Evolutionary conservation across 2,797 vertebrate genomes (phyloP).

Genomic region (Poeciliopsis paucimaculata): DNA sequence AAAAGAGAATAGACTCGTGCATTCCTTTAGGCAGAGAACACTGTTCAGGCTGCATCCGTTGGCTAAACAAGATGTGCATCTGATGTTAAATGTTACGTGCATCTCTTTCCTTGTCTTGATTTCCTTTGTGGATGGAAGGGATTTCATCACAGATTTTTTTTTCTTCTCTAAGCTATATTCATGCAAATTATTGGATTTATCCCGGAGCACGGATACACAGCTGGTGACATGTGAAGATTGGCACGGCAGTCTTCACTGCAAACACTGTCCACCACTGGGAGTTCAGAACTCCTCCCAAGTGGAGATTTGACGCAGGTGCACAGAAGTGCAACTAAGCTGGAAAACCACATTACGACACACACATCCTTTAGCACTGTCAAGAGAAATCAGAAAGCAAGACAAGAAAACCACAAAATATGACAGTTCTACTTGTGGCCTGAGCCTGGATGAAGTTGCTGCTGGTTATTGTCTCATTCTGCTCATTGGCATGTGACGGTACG

Average conservation of each 20-base stretch:
- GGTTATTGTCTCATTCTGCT: slow-evolving; percentile 18
- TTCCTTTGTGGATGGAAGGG: slow-evolving; percentile 41
- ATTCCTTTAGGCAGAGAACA: slow-evolving; percentile 8
- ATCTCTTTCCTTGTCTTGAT: slow-evolving; percentile 43
- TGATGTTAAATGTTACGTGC: slow-evolving; percentile 23
- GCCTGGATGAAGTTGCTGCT: background rate
- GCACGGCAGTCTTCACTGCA: slow-evolving; percentile 42
- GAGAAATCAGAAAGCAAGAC: slow-evolving; percentile 32
- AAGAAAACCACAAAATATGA: slow-evolving; percentile 14
- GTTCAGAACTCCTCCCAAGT: slow-evolving; percentile 66
- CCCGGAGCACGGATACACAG: slow-evolving; percentile 53
- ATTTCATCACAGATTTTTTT: slow-evolving; percentile 56
- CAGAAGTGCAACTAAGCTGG: slow-evolving; percentile 40
- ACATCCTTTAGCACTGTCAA: slow-evolving; percentile 26
- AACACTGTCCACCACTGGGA: slow-evolving; percentile 34
- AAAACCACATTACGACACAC: slow-evolving; percentile 31
- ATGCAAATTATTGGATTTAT: slow-evolving; percentile 73
- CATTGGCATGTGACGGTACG: slow-evolving; percentile 28
- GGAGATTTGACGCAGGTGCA: slow-evolving; percentile 58
- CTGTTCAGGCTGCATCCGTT: slow-evolving; percentile 29
- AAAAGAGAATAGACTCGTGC: background rate
- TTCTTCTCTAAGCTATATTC: slow-evolving; percentile 61
- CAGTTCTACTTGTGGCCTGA: slow-evolving; percentile 6
- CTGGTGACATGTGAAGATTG: slow-evolving; percentile 48
- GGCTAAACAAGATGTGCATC: slow-evolving; percentile 29